phyloP scores from a whole-genome alignment of 2,113 vertebrate genomes.

The Zapornia atra region DNA sequence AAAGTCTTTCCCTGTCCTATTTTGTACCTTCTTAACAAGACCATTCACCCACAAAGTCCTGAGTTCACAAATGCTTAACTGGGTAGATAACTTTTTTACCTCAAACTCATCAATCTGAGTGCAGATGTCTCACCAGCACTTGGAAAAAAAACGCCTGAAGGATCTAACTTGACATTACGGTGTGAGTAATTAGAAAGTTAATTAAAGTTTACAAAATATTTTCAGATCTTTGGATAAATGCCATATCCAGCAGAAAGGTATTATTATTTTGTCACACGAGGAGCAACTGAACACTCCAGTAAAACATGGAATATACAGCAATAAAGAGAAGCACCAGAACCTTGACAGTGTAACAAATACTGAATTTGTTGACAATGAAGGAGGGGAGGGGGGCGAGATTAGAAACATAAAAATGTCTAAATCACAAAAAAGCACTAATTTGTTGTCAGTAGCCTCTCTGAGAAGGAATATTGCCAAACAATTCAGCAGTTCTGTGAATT shows the following conservation, averaged over 20 bases:
- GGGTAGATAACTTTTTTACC: background rate
- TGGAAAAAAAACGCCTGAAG: background rate
- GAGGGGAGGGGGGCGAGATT: background rate
- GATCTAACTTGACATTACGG: background rate
- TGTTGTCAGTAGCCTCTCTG: background rate
- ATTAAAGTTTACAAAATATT: constrained; percentile 41
- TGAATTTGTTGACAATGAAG: background rate
- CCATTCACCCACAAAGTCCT: background rate
- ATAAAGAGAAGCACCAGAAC: background rate
- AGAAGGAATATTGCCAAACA: background rate
- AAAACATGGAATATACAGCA: background rate
- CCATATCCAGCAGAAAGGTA: background rate
- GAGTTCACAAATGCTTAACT: background rate
- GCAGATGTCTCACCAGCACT: background rate
- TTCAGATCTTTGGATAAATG: background rate
- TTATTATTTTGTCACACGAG: background rate
- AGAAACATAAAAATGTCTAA: constrained; percentile 12
- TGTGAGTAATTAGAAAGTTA: background rate
- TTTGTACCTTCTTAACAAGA: background rate
- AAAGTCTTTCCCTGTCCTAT: background rate
- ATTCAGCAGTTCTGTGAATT: background rate
- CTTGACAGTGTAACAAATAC: background rate
- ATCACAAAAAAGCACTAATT: constrained; percentile 1
- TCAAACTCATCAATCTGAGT: background rate
- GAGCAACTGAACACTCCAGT: background rate